Evolutionary conservation across 2,797 vertebrate species (phyloP).

Genomic region (Crenichthys baileyi): DNA sequence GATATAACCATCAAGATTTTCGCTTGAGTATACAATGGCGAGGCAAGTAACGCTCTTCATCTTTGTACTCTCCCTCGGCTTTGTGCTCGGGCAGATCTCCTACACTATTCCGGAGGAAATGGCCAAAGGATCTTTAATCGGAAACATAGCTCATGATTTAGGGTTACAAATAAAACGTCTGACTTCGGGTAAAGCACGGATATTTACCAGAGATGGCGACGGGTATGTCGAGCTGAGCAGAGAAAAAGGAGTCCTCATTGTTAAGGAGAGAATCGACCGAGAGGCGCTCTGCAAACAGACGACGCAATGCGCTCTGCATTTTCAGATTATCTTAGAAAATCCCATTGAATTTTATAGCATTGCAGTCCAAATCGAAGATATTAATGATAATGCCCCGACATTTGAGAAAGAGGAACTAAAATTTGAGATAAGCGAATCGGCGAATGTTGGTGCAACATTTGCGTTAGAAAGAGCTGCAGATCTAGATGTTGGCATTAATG

Average conservation of each 20-base stretch:
- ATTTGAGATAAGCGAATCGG: constrained; percentile 69
- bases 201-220: constrained; percentile 65
- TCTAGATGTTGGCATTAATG: constrained; percentile 48
- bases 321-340: constrained; percentile 84
- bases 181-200: constrained; percentile 74
- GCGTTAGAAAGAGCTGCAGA: constrained; percentile 28
- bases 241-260: constrained; percentile 81
- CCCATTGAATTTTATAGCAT: constrained; percentile 83
- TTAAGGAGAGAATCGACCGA: constrained; percentile 85
- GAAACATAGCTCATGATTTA: constrained; percentile 68
- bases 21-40: constrained; percentile 61
- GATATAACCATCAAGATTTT: background rate
- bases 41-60: constrained; percentile 79
- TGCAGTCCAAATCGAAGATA: constrained; percentile 71
- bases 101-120: constrained; percentile 88
- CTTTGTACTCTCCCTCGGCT: constrained; percentile 62
- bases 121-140: constrained; percentile 72
- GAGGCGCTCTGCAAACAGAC: constrained; percentile 82
- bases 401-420: constrained; percentile 60
- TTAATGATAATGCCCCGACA: constrained; percentile 75
- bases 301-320: constrained; percentile 81
- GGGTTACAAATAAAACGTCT: constrained; percentile 68
- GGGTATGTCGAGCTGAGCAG: constrained; percentile 75
- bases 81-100: constrained; percentile 77
- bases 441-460: constrained; percentile 41